Percentiles rank a stretch among this genome's conserved stretches.
Conservation (phyloP, 2,113 vertebrate species). For the Galeopterus variegatus region DNA sequence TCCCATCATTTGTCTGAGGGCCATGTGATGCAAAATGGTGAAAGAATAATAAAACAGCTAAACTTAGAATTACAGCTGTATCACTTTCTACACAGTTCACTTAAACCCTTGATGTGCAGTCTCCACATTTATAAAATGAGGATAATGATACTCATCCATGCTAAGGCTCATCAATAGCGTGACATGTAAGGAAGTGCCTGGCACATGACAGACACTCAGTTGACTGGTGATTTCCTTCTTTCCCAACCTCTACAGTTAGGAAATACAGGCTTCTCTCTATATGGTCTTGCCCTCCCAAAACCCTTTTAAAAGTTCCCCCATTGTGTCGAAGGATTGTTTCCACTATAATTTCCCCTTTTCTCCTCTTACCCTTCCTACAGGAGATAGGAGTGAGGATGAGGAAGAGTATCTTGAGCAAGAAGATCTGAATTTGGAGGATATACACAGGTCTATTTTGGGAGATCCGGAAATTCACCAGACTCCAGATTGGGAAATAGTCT, state of each 20-base stretch:
- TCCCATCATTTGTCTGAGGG: not conserved
- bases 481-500: slow-evolving; percentile 76
- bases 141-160: not conserved
- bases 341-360: not conserved
- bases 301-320: not conserved
- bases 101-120: not conserved
- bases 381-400: slow-evolving; percentile 77
- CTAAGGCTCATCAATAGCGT: not conserved
- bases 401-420: slow-evolving; percentile 67
- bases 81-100: not conserved
- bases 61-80: not conserved
- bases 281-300: not conserved
- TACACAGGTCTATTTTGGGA: slow-evolving; percentile 4
- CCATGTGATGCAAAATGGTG: not conserved
- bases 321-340: not conserved
- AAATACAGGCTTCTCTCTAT: too few relatives aligned
- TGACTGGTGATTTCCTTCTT: slow-evolving; percentile 4
- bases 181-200: not conserved
- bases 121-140: slow-evolving; percentile 32
- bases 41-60: not conserved
- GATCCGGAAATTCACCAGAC: slow-evolving; percentile 75
- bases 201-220: not conserved
- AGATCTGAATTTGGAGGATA: slow-evolving; percentile 43
- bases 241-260: not conserved
- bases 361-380: slow-evolving; percentile 44